Evolutionary conservation across 2,888 invertebrate genomes (phyloP).

Genomic region (Agrypnus murinus): DNA sequence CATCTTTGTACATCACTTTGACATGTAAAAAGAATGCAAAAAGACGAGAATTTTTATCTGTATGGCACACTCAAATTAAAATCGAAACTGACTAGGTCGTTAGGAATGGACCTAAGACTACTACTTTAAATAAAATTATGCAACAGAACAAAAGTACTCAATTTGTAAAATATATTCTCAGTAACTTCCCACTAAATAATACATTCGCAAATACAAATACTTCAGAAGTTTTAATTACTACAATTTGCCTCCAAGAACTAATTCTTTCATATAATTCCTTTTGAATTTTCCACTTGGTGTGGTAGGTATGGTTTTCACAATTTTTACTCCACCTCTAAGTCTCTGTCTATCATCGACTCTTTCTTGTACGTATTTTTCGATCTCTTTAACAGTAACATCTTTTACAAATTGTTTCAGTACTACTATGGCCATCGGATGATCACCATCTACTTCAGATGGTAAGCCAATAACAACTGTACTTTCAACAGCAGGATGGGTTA

Average conservation of each 20-base stretch:
- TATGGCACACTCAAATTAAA: no score
- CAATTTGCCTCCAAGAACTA: constrained; percentile 6
- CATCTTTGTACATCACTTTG: no score
- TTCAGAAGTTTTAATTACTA: no score
- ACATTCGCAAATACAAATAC: no score
- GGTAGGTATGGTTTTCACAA: constrained; percentile 39
- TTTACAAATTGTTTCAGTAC: constrained; percentile 49
- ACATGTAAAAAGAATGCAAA: no score
- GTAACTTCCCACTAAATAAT: no score
- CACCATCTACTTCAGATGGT: constrained; percentile 57
- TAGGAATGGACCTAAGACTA: no score
- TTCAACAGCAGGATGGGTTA: constrained; percentile 55
- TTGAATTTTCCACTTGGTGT: constrained; percentile 40
- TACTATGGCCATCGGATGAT: constrained; percentile 55
- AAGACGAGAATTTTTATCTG: no score
- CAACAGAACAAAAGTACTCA: no score
- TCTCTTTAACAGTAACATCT: constrained; percentile 57
- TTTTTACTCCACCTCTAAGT: constrained; percentile 45
- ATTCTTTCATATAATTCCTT: constrained; percentile 1
- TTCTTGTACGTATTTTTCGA: constrained; percentile 24
- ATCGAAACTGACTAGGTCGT: no score
- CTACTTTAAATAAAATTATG: no score
- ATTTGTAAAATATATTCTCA: no score
- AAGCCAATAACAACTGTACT: constrained; percentile 56
- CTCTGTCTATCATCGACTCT: constrained; percentile 43